Evolutionary conservation across 2,113 vertebrate species (phyloP), one percentile per base, ranked within the genome.

Genomic region (Ramphastos sulfuratus): DNA sequence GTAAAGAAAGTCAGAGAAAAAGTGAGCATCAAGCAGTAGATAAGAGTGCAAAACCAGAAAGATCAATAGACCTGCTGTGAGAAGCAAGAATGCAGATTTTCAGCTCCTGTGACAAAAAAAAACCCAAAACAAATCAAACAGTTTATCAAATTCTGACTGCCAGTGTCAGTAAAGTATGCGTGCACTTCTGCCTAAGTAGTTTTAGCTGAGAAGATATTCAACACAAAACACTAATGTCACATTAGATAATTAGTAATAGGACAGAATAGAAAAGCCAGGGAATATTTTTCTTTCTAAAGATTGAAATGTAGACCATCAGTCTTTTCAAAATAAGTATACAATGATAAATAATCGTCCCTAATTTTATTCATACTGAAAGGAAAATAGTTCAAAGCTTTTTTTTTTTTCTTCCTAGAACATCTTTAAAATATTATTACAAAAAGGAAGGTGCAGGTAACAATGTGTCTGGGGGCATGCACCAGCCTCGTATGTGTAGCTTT

Each of bases 381-480:
- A 87, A 80, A 74, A 4, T 17, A 76, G 85, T 39, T 15, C 17
- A 77, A 67, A 66, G 30, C n/a, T n/a, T n/a, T n/a, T n/a, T n/a
- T n/a, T n/a, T 7, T 63, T 77, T 64, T 64, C 67, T 85, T 88
- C 11, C 11, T 39, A 73, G 23, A 77, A 42, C 7, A 59, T 4
- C 6, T 42, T 18, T 67, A 71, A 82, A 82, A 60, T 10, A 42
- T 6, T 52, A 21, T n/a, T 75, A 67, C 9, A 17, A 37, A 67
- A 87, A 67, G 13, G 6, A 2, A 5, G 31, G 15, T 73, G 55
- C 31, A 42, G 31, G 11, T 30, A 4, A 11, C 15, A 67, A 28
- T 2, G 1, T 21, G 20, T 33, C 25, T 0, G 2, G 9, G 30
- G 27, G 9, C 1, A 1, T 30, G 20, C 5, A 80, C 4, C 8